Base-by-base conservation (phyloP, 2,113 vertebrate species). In the Cheirogaleus medius region DNA sequence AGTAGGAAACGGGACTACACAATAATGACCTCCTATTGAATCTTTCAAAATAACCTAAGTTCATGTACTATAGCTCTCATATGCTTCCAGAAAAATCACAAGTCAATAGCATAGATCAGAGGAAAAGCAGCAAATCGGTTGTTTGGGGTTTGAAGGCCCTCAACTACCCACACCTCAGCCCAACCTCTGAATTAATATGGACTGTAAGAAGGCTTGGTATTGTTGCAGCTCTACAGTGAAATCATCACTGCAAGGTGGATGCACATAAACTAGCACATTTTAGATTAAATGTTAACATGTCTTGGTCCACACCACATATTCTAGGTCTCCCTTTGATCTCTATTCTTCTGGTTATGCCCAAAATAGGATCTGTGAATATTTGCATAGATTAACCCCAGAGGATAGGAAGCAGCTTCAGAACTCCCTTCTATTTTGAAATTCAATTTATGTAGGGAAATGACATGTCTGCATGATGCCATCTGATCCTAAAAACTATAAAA, bases 211-310 rank as follows among this genome's bases (percentile, higher is more conserved):
- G 17, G 14, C 6, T 8, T 74, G 25, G 3, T 7, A 44, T 6
- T 7, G 39, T 6, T 29, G 44, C 5, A 39, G 12, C 13, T n/a
- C 15, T 69, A 0, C 0, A 9, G 32, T n/a, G 29, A 3, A 39
- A 3, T 39, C 5, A 18, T 5, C 44, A 52, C 2, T 25, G 2
- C 9, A 32, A 91, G 5, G 3, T 10, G 34, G 29, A 27, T 3
- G 12, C 27, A 85, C 21, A 7, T 20, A 42, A 58, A 37, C 25
- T 29, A 73, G 34, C 3, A n/a, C 11, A 32, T n/a, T 83, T 83
- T 44, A 68, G 37, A 32, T 5, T 56, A 49, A 87, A 32, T 47
- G 49, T 6, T 71, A 32, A 21, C 17, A 29, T 27, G 37, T 47
- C 0, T 44, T 77, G 23, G 73, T 81, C 12, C 7, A 27, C 10